phyloP scores from a whole-genome alignment of 2,797 vertebrate species.

The Muscicapa striata region DNA sequence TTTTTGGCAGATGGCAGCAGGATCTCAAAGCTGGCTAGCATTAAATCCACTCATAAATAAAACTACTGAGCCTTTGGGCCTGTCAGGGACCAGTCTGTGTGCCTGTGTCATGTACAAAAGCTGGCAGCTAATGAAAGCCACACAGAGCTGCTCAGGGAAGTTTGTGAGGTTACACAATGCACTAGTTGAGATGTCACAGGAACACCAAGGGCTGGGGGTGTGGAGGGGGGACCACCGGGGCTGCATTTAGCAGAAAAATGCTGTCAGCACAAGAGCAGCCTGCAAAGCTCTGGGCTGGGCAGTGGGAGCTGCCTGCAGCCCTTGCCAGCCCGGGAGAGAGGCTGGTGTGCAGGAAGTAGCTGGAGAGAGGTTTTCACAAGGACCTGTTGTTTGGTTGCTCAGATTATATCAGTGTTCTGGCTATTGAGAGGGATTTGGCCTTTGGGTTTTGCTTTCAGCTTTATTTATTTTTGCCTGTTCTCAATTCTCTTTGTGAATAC shows the following conservation, averaged over 20 bases:
- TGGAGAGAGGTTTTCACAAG: constrained; percentile 30
- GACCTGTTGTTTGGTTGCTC: constrained; percentile 52
- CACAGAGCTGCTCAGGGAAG: not conserved
- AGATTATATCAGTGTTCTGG: constrained; percentile 58
- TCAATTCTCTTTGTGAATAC: constrained; percentile 59
- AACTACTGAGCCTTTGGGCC: not conserved
- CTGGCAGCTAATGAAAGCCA: constrained; percentile 1
- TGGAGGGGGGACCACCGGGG: not conserved
- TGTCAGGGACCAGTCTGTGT: not conserved
- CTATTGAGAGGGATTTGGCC: constrained; percentile 51
- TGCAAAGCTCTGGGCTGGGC: not conserved
- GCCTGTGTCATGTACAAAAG: not conserved
- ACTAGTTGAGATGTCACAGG: not conserved
- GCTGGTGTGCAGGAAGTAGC: constrained; percentile 19
- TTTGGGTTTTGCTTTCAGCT: constrained; percentile 54
- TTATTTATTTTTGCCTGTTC: constrained; percentile 65
- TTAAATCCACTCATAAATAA: not conserved
- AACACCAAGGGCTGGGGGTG: not conserved
- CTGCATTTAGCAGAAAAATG: not conserved
- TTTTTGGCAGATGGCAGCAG: not conserved
- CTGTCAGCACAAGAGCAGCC: not conserved
- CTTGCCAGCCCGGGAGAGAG: accelerated
- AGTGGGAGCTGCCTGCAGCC: not conserved
- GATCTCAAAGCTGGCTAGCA: not conserved
- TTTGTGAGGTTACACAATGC: not conserved